Conservation (phyloP, 2,113 vertebrate genomes). For the Periophthalmodon schlosseri region DNA sequence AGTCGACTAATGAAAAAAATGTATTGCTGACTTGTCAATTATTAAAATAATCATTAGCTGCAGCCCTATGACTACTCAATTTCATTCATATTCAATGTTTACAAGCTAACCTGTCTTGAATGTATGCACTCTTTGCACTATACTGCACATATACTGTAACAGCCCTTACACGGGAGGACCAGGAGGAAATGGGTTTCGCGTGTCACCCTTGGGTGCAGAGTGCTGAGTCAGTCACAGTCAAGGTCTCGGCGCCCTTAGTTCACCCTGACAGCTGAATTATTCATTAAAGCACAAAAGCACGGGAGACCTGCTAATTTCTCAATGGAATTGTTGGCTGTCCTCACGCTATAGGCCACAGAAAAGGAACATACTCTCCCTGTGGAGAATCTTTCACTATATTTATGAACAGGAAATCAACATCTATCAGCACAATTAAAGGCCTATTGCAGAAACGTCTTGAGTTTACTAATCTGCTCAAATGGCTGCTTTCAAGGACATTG, state of each 20-base stretch:
- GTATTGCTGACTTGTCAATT: too few relatives aligned
- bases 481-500: conserved; percentile 65
- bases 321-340: conserved; percentile 76
- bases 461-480: conserved; percentile 51
- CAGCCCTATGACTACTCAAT: too few relatives aligned
- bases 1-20: too few relatives aligned
- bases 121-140: background rate
- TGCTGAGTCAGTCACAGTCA: conserved; percentile 71
- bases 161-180: conserved; percentile 14
- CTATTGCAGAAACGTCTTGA: conserved; percentile 39
- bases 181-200: conserved; percentile 55
- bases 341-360: conserved; percentile 39
- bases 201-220: conserved; percentile 64
- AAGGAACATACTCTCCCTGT: conserved; percentile 26
- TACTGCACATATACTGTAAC: conserved; percentile 22
- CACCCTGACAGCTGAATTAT: conserved; percentile 74
- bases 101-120: too few relatives aligned
- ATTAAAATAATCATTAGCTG: too few relatives aligned
- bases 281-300: conserved; percentile 72
- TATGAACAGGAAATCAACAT: conserved; percentile 42
- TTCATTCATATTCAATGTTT: too few relatives aligned
- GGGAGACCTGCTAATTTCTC: conserved; percentile 73
- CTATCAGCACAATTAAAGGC: conserved; percentile 50
- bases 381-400: conserved; percentile 47
- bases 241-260: conserved; percentile 63